phyloP scores from a whole-genome alignment of 2,113 vertebrate genomes.

The Argyrosomus japonicus region DNA sequence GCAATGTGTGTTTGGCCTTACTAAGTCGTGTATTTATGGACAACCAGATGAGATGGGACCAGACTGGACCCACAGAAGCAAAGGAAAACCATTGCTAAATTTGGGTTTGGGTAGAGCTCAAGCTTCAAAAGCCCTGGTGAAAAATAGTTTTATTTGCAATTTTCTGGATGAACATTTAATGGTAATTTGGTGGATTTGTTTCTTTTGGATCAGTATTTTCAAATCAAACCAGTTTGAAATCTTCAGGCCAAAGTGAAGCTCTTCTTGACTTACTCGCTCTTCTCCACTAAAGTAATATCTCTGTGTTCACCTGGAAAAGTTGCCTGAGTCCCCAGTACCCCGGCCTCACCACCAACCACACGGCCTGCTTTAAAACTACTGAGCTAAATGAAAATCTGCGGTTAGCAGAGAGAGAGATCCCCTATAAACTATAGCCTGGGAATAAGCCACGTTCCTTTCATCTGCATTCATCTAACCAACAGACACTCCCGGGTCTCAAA shows the following conservation, averaged over 20 bases:
- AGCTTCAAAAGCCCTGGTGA: conserved; percentile 12
- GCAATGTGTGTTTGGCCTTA: conserved; percentile 8
- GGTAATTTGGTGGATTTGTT: conserved; percentile 13
- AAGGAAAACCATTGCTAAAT: conserved; percentile 46
- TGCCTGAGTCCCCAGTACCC: conserved; percentile 20
- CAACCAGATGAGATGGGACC: conserved; percentile 38
- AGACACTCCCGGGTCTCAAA: conserved; percentile 46
- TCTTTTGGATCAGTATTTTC: conserved; percentile 25
- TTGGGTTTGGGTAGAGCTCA: conserved; percentile 45
- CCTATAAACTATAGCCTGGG: conserved; percentile 69
- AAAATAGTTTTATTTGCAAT: conserved; percentile 11
- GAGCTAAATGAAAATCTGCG: conserved; percentile 75
- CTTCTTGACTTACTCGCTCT: background rate
- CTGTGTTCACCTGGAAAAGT: conserved; percentile 61
- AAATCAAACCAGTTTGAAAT: background rate
- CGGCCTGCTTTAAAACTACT: conserved; percentile 45
- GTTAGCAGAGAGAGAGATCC: conserved; percentile 58
- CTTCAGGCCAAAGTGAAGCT: background rate
- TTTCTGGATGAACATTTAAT: conserved; percentile 3
- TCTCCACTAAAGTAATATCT: background rate
- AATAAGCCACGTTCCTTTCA: conserved; percentile 70
- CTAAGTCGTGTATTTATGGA: conserved; percentile 37
- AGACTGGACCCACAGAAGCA: conserved; percentile 27
- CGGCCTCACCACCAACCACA: conserved; percentile 36
- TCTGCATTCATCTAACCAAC: conserved; percentile 73